phyloP scores from a whole-genome alignment of 2,888 invertebrate species.

The Mantis religiosa region DNA sequence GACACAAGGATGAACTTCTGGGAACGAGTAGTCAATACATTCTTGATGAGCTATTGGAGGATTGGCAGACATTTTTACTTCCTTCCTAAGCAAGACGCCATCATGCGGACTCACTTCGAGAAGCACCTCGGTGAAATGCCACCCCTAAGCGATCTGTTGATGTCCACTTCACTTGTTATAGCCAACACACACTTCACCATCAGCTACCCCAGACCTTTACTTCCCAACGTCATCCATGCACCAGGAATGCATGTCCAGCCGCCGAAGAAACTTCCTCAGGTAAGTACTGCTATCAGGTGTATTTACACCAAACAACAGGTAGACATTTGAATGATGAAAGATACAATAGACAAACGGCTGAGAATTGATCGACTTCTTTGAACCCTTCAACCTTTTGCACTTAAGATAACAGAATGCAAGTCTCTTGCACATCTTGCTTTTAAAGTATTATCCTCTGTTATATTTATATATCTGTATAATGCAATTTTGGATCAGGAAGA shows the following conservation, averaged over 20 bases:
- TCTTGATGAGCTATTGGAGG: conserved; percentile 23
- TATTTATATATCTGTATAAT: no score
- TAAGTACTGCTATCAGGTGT: not conserved
- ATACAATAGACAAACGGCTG: no score
- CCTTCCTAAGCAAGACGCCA: not conserved
- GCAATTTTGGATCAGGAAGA: no score
- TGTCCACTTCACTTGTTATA: conserved; percentile 32
- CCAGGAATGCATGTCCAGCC: conserved; percentile 38
- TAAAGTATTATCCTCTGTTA: no score
- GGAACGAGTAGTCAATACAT: conserved; percentile 51
- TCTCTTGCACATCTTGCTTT: no score
- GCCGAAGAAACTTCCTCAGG: conserved; percentile 35
- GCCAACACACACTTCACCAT: conserved; percentile 37
- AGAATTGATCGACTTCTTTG: no score
- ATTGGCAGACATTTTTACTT: not conserved
- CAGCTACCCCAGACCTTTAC: conserved; percentile 32
- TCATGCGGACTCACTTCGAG: conserved; percentile 17
- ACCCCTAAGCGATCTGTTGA: conserved; percentile 26
- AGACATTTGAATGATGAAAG: no score
- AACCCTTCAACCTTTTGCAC: no score
- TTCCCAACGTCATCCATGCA: conserved; percentile 37
- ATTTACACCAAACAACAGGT: no score
- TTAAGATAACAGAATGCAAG: no score
- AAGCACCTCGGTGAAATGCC: conserved; percentile 28
- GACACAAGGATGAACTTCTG: conserved; percentile 49